phyloP scores from a whole-genome alignment of 2,113 vertebrate species.

The Phycodurus eques region DNA sequence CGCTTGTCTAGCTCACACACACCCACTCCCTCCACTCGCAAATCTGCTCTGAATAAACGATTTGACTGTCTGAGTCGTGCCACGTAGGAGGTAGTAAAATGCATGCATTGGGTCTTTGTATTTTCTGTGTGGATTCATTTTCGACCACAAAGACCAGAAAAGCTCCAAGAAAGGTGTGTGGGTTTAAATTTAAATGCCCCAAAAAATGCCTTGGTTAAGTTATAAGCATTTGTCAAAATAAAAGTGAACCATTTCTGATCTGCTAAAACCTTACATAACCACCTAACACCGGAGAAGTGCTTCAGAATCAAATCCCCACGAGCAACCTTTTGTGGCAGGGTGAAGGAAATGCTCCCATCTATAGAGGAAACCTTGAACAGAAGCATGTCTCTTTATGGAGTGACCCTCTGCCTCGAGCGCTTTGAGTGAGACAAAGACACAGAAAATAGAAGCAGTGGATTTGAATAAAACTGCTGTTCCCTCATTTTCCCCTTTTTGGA shows the following conservation, averaged over 20 bases:
- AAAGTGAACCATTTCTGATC: not conserved
- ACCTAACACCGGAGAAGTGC: not conserved
- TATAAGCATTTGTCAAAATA: not conserved
- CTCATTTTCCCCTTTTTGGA: too few relatives aligned
- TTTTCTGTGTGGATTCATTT: not conserved
- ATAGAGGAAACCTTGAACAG: not conserved
- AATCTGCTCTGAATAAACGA: slow-evolving; percentile 1
- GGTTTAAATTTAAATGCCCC: not conserved
- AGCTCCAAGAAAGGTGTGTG: not conserved
- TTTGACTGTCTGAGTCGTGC: slow-evolving; percentile 4
- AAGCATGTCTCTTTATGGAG: not conserved
- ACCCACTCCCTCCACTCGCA: not conserved
- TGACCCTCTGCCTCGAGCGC: not conserved
- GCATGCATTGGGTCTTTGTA: slow-evolving; percentile 1
- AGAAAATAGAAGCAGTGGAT: not conserved
- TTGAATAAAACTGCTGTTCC: not conserved
- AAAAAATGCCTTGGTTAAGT: not conserved
- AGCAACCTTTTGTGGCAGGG: not conserved
- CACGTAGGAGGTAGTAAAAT: not conserved
- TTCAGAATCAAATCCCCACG: not conserved
- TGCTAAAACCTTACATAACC: not conserved
- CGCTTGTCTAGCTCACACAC: not conserved
- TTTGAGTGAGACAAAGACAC: not conserved
- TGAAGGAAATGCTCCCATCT: not conserved
- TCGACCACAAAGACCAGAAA: not conserved